Evolutionary conservation across 2,113 vertebrate genomes (phyloP), one percentile per base, ranked within the genome.

Genomic region (Gorsachius goisagi): DNA sequence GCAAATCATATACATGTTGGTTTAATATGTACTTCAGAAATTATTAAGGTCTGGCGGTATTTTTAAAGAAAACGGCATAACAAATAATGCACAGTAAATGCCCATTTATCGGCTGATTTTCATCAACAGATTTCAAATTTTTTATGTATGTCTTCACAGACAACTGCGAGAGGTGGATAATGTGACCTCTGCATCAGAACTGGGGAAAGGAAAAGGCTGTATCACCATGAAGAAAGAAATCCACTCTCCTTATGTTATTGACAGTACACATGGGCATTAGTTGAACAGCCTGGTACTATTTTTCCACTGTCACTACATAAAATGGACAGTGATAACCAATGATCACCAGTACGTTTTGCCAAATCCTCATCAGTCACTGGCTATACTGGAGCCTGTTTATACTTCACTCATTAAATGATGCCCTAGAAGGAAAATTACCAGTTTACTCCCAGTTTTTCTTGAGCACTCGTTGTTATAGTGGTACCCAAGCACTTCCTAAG

Each of bases 21-120:
- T 97, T 95, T 97, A 96, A 96, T 85, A 79, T 78, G 72, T 95
- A 92, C 74, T 93, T 72, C 69, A 89, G 45, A 89, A 89, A 86
- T 89, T 83, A 55, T 47, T 88, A 68, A n/a, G 12, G 64, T 55
- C 73, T 60, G 33, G 20, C 58, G 9, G 23, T 39, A 52, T 28
- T 83, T 76, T 93, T 59, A 63, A 85, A 83, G 72, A 92, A 92
- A 95, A 24, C 1, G 1, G 18, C 11, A 19, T 33, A 77, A 84
- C 35, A 89, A 89, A 60, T 27, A 79, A 76, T 21, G 12, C 3
- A 20, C 1, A 12, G 28, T 47, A 89, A 93, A 66, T 24, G 18
- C 15, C 59, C 17, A 64, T 72, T 90, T 94, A 28, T 81, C 5
- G 2, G 15, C 24, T 53, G 11, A 50, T 60, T 78, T 90, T 77